A percentile compares a stretch with the other conserved stretches of the same genome.
Evolutionary conservation across 2,797 vertebrate species (phyloP).

Genomic region (Manis javanica): DNA sequence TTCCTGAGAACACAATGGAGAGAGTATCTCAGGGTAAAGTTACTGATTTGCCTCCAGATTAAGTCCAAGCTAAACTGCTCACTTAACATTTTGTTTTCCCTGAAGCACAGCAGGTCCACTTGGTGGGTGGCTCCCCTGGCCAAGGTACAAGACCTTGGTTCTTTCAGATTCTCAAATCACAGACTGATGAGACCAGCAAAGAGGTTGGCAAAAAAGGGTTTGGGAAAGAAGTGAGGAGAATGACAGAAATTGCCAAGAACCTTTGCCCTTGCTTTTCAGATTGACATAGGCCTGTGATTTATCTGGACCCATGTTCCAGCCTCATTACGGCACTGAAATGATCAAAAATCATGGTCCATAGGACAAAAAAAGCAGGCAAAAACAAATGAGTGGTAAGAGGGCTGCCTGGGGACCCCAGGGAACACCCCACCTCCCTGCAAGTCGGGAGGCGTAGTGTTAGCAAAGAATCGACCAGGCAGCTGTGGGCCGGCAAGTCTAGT

Average conservation of each 20-base stretch:
- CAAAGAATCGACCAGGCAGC: accelerated
- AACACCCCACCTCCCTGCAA: background rate
- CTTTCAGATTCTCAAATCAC: conserved; percentile 48
- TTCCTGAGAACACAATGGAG: conserved; percentile 79
- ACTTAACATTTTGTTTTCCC: conserved; percentile 57
- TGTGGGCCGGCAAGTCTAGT: accelerated
- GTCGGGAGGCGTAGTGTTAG: accelerated
- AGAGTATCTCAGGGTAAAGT: conserved; percentile 72
- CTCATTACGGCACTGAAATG: background rate
- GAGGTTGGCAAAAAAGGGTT: background rate
- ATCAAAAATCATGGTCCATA: background rate
- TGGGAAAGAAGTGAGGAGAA: background rate
- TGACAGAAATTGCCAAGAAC: accelerated
- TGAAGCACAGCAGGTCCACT: conserved; percentile 52
- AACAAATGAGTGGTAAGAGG: background rate
- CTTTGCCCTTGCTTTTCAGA: background rate
- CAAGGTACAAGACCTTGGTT: conserved; percentile 61
- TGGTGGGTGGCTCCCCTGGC: background rate
- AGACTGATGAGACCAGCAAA: background rate
- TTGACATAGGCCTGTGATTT: background rate
- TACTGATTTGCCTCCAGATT: conserved; percentile 79
- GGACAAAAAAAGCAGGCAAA: background rate
- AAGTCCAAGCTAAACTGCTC: conserved; percentile 75
- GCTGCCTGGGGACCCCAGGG: no score
- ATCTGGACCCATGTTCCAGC: background rate